Evolutionary conservation across 2,113 vertebrate genomes (phyloP).

Genomic region (Passer domesticus): DNA sequence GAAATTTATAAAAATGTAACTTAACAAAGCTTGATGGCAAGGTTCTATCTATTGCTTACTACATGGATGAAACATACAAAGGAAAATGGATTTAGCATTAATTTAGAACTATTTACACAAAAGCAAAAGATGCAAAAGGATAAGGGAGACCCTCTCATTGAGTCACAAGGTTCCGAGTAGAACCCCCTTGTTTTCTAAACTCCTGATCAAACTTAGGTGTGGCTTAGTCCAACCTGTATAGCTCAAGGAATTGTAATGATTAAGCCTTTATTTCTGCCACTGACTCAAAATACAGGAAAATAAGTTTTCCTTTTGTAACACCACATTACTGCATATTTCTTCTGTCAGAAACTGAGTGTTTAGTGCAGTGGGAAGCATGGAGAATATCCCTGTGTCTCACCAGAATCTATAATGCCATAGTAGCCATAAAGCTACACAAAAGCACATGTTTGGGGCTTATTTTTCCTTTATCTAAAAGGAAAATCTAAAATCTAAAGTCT

Average conservation of each 20-base stretch:
- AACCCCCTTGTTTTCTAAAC: neutral
- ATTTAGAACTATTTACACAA: neutral
- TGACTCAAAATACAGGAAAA: neutral
- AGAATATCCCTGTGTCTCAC: neutral
- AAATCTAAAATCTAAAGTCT: neutral
- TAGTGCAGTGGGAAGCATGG: neutral
- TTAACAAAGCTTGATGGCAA: neutral
- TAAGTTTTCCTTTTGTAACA: neutral
- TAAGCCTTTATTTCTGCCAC: neutral
- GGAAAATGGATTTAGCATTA: neutral
- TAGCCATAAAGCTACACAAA: neutral
- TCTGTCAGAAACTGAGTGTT: neutral
- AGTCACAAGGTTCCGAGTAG: neutral
- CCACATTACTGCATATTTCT: neutral
- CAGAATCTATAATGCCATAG: neutral
- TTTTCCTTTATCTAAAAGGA: neutral
- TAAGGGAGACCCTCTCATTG: neutral
- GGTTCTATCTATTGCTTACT: neutral
- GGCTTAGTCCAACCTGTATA: neutral
- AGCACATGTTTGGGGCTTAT: neutral
- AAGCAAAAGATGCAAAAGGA: neutral
- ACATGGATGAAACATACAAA: neutral
- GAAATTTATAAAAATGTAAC: neutral
- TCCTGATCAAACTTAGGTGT: no score
- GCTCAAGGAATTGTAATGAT: neutral